A percentile compares a stretch with the other conserved stretches of the same genome.
phyloP scores from a whole-genome alignment of 2,113 vertebrate species.

The Corythornis madagascariensis region DNA sequence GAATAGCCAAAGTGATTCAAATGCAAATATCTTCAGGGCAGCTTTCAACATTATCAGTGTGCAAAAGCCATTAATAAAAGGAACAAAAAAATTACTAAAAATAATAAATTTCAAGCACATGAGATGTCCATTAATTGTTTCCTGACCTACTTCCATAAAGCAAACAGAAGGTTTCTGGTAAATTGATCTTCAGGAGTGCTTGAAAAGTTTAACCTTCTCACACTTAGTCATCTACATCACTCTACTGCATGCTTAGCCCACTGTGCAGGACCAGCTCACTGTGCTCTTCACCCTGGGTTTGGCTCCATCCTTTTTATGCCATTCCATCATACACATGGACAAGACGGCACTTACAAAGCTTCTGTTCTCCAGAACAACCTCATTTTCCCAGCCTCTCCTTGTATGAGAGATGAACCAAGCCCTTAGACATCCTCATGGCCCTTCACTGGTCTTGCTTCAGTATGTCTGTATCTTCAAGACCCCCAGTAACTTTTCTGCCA shows the following conservation, averaged over 20 bases:
- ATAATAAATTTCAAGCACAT: conserved; percentile 44
- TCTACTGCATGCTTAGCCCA: background rate
- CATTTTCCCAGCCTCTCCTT: no score
- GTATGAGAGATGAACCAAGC: no score
- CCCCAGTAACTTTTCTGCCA: background rate
- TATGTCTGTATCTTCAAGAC: no score
- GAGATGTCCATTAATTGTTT: background rate
- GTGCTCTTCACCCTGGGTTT: background rate
- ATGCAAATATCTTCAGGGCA: conserved; percentile 47
- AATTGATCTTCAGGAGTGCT: conserved; percentile 32
- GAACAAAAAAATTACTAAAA: conserved; percentile 45
- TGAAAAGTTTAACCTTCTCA: conserved; percentile 8
- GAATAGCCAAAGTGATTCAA: conserved; percentile 25
- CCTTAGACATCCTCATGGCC: no score
- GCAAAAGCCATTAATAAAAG: conserved; percentile 31
- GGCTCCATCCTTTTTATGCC: background rate
- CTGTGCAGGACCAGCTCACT: background rate
- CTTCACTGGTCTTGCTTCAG: no score
- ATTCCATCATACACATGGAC: background rate
- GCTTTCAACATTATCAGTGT: conserved; percentile 6
- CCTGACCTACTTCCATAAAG: conserved; percentile 45
- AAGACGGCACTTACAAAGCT: background rate
- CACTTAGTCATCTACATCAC: background rate
- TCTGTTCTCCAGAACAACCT: background rate
- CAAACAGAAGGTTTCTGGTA: conserved; percentile 50